Conservation (phyloP, 2,888 invertebrate genomes). For the Platynereis dumerilii region DNA sequence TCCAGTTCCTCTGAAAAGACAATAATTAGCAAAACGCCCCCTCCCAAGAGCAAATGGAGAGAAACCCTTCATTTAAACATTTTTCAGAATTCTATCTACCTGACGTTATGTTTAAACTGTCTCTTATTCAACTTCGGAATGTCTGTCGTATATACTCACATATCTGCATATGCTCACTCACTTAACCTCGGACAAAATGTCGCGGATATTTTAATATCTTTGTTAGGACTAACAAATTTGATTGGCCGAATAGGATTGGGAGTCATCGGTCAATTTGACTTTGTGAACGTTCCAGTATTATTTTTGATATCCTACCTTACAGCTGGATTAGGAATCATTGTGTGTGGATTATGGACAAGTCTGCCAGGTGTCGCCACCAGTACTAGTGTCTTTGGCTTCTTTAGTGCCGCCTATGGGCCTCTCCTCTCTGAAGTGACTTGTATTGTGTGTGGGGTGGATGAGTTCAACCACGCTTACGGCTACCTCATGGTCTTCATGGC, state of each 20-base stretch:
- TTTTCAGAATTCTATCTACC: conserved; percentile 6
- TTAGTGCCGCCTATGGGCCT: conserved; percentile 43
- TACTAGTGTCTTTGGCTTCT: conserved; percentile 39
- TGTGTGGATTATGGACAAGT: conserved; percentile 31
- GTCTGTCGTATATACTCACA: conserved; percentile 43
- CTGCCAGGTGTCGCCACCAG: conserved; percentile 34
- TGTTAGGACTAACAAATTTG: conserved; percentile 43
- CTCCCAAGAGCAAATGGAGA: neutral
- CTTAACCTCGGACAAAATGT: conserved; percentile 34
- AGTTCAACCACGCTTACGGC: conserved; percentile 44
- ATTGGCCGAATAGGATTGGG: conserved; percentile 42
- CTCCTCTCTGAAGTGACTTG: conserved; percentile 39
- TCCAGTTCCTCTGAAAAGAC: neutral
- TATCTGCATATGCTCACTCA: conserved; percentile 38
- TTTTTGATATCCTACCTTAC: conserved; percentile 33
- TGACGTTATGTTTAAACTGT: conserved; percentile 36
- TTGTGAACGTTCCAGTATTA: conserved; percentile 10
- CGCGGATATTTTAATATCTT: conserved; percentile 41
- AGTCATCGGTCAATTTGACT: conserved; percentile 33
- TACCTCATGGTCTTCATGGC: conserved; percentile 42
- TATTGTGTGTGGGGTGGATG: conserved; percentile 38
- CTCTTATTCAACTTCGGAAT: conserved; percentile 44
- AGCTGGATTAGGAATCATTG: conserved; percentile 37
- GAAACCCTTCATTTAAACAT: conserved; percentile 9
- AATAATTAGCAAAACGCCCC: neutral